Percentiles rank a stretch among this genome's conserved stretches.
phyloP scores from a whole-genome alignment of 2,797 vertebrate species.

The Anas capensis region DNA sequence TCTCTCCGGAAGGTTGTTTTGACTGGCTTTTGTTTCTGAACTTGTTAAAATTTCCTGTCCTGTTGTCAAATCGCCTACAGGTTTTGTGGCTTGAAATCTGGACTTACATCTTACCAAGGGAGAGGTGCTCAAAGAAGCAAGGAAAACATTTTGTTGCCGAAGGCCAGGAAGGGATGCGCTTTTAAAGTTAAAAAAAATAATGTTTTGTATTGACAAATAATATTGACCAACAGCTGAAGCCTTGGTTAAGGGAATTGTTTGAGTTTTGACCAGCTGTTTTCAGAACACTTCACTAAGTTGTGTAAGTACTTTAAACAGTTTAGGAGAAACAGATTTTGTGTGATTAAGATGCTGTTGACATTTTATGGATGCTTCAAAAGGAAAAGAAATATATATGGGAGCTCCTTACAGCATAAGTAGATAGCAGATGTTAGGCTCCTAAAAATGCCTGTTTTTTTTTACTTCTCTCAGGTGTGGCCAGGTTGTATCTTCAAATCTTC shows the following conservation, averaged over 20 bases:
- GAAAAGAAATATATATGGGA: not conserved
- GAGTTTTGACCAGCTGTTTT: not conserved
- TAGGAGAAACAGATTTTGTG: not conserved
- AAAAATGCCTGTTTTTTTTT: not conserved
- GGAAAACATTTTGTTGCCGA: not conserved
- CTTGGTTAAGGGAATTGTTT: not conserved
- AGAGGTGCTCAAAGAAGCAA: not conserved
- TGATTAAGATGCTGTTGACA: not conserved
- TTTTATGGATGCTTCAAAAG: not conserved
- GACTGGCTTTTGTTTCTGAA: not conserved
- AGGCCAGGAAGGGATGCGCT: not conserved
- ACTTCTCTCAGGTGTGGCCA: not conserved
- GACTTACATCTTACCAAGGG: not conserved
- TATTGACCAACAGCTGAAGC: not conserved
- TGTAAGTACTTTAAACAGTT: not conserved
- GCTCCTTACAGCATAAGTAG: not conserved
- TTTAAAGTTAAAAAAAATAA: not conserved
- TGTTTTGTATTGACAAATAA: not conserved
- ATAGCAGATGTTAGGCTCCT: not conserved
- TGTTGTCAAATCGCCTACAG: not conserved
- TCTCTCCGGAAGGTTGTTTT: not conserved
- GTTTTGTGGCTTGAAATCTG: not conserved
- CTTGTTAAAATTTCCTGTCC: fast-evolving
- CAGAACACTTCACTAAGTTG: not conserved
- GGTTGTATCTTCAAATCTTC: not conserved